Percentiles rank a stretch among this genome's conserved stretches.
These are phyloP conservation scores for Globodera rostochiensis DNA, from an alignment of 1,140 invertebrate species.

Conservation along the genomic window DNA sequence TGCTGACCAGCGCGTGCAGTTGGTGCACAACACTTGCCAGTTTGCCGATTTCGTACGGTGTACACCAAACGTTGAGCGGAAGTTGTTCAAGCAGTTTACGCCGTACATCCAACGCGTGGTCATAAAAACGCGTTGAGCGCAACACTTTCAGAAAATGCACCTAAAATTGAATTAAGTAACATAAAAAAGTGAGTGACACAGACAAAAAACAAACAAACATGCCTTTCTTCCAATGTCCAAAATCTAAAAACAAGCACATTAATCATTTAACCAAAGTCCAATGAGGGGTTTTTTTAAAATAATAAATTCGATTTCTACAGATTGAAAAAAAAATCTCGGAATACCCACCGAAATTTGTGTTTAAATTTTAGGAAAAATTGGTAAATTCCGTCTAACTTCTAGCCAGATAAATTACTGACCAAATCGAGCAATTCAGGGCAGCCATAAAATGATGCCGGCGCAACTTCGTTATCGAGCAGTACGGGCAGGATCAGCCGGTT, in stretches of 20 bases:
- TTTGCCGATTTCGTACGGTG: not conserved
- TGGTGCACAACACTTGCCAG: not conserved
- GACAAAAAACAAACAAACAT: not conserved
- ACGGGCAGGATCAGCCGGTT: not conserved
- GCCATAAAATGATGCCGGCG: not conserved
- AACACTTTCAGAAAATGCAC: constrained; percentile 25
- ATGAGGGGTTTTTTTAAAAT: no score
- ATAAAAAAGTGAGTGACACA: not conserved
- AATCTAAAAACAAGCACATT: constrained; percentile 6
- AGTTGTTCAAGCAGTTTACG: not conserved
- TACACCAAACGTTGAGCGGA: not conserved
- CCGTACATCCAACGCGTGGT: constrained; percentile 1
- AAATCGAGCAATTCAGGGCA: not conserved
- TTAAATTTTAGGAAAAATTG: not conserved
- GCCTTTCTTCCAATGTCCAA: constrained; percentile 26
- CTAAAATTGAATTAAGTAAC: not conserved
- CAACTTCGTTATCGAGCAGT: not conserved
- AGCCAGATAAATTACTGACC: not conserved
- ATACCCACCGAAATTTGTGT: no score
- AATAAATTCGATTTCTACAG: no score
- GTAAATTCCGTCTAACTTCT: not conserved
- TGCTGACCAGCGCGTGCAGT: constrained; percentile 3
- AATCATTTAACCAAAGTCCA: not conserved
- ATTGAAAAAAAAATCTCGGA: no score
- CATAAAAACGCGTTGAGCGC: constrained; percentile 15